Evolutionary conservation across 2,797 vertebrate species (phyloP).

Genomic region (Sus cebifrons): DNA sequence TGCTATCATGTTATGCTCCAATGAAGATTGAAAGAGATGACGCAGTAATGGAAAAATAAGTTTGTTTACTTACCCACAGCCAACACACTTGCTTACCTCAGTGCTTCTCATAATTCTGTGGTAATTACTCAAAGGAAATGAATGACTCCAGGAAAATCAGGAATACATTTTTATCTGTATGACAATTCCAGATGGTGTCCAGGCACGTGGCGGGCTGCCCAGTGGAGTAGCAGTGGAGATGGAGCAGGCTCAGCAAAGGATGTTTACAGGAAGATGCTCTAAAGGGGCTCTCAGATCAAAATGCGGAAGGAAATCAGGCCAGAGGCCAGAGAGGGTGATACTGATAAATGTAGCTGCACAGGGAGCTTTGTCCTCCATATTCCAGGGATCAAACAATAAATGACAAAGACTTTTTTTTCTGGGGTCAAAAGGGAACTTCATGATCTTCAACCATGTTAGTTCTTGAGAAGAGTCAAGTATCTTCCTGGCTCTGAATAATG

Average conservation of each 20-base stretch:
- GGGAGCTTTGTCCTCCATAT: not conserved
- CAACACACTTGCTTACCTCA: not conserved
- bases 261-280: not conserved
- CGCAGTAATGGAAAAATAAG: not conserved
- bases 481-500: not conserved
- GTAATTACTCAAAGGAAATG: conserved; percentile 45
- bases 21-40: not conserved
- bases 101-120: not conserved
- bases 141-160: conserved; percentile 46
- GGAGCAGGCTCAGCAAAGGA: not conserved
- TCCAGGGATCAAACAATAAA: not conserved
- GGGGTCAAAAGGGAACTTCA: not conserved
- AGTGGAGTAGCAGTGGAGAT: not conserved
- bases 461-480: not conserved
- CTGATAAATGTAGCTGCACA: not conserved
- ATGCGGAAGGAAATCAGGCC: not conserved
- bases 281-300: not conserved
- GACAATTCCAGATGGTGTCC: conserved; percentile 47
- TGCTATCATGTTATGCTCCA: not conserved
- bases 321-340: not conserved
- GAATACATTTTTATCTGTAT: not conserved
- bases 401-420: not conserved
- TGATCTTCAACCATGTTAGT: not conserved
- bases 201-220: not conserved
- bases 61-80: not conserved